Base-by-base conservation (phyloP, 2,797 vertebrate species). In the Nannoperca australis region DNA sequence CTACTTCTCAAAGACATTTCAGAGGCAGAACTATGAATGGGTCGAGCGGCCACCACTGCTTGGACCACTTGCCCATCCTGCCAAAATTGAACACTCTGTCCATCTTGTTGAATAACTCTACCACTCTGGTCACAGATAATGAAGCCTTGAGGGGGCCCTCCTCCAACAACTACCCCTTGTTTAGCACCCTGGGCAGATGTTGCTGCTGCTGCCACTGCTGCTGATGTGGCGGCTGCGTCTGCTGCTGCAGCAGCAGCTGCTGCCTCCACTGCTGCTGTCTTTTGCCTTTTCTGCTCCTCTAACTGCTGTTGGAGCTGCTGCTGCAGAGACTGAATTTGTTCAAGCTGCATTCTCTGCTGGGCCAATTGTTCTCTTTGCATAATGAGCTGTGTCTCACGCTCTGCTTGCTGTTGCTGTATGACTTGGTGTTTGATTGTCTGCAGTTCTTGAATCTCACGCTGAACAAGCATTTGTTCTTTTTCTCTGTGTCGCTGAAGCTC, bases 371-470 rank as follows among this genome's bases (percentile, higher is more conserved):
- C 98, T 72, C 98, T 95, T 91, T 99, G 98, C 95, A 99, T 94
- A 0, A 97, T 97, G 18, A 99, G 95, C 87, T 99, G 98, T 0
- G 96, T 98, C 20, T 99, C 98, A 42, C 98, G 94, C 78, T 99
- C 98, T 83, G 97, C 96, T 81, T 99, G 98, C 90, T 99, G 98
- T 87, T 99, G 98, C 36, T 99, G 98, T 64, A 99, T 82, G 67
- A 99, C 98, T n/a, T 99, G 98, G 53, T 99, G 98, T 92, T 99
- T 99, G 81, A 99, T 99, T 85, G 95, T 97, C 81, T 99, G 98
- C 68, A 99, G 89, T 88, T 99, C 98, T 85, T 98, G 98, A 87
- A 99, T 95, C 88, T 99, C 98, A 73, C 97, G 96, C 88, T 99
- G 98, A 90, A 99, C 98, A 50, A 99, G 89, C 74, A 99, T 81